A percentile compares a stretch with the other conserved stretches of the same genome.
phyloP scores from a whole-genome alignment of 1,140 invertebrate species.

The Anadara kagoshimensis region DNA sequence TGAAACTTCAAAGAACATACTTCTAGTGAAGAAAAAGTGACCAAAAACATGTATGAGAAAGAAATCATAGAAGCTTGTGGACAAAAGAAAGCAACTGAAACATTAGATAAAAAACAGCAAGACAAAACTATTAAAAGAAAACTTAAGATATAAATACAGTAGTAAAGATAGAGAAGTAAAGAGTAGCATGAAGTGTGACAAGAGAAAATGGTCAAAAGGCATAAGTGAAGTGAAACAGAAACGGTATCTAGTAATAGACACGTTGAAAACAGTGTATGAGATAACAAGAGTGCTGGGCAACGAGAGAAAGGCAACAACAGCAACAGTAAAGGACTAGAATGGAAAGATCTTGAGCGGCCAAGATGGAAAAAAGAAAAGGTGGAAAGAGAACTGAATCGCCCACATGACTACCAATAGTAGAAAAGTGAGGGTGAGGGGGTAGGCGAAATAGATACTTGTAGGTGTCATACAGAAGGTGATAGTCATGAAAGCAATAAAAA shows the following conservation, averaged over 20 bases:
- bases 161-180: conserved; percentile 24
- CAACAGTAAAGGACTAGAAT: not conserved
- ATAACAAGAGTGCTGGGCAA: conserved; percentile 23
- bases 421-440: too few species aligned
- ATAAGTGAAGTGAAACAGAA: conserved; percentile 17
- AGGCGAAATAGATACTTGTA: too few species aligned
- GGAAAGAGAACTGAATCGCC: too few species aligned
- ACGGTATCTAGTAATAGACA: conserved; percentile 20
- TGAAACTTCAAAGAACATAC: conserved; percentile 7
- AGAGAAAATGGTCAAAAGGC: conserved; percentile 11
- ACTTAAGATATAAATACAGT: conserved; percentile 15
- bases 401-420: too few species aligned
- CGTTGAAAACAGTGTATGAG: conserved; percentile 27
- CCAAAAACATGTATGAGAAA: not conserved
- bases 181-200: conserved; percentile 14
- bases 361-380: too few species aligned
- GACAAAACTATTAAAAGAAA: conserved; percentile 15
- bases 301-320: conserved; percentile 7
- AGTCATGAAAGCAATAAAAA: too few species aligned
- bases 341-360: too few species aligned
- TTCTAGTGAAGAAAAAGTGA: conserved; percentile 1
- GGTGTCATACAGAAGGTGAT: too few species aligned
- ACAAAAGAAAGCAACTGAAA: too few species aligned
- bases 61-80: not conserved
- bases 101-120: conserved; percentile 25